Conservation (phyloP, 2,888 invertebrate species). For the Temnothorax ravouxi region DNA sequence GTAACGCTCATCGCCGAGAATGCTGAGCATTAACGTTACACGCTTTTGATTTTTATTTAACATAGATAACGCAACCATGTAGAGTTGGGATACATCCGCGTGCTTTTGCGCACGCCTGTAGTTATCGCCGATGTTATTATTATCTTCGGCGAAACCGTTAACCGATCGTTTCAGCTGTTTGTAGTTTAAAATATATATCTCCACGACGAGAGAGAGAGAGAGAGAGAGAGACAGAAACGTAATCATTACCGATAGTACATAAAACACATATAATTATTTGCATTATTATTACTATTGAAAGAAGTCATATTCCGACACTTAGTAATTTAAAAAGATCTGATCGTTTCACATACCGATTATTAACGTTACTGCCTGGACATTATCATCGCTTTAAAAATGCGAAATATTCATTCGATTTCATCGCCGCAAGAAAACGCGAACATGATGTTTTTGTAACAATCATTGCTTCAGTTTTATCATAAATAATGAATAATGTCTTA, state of each 20-base stretch:
- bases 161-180: conserved; percentile 27
- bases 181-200: conserved; percentile 21
- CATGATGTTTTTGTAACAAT: background rate
- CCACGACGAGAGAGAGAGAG: background rate
- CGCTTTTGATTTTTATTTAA: conserved; percentile 35
- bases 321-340: conserved; percentile 19
- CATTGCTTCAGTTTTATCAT: conserved; percentile 2
- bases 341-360: background rate
- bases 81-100: conserved; percentile 28
- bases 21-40: conserved; percentile 26
- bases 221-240: background rate
- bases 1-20: conserved; percentile 14
- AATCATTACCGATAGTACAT: conserved; percentile 8
- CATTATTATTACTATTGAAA: conserved; percentile 29
- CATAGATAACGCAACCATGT: conserved; percentile 32
- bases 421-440: background rate
- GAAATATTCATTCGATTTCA: background rate
- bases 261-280: conserved; percentile 15
- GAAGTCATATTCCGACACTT: background rate
- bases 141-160: conserved; percentile 38
- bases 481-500: conserved; percentile 10
- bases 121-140: conserved; percentile 38
- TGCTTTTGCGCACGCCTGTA: conserved; percentile 19
- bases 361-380: background rate
- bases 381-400: conserved; percentile 10